phyloP scores from a whole-genome alignment of 2,113 vertebrate genomes.

The Epinephelus moara region DNA sequence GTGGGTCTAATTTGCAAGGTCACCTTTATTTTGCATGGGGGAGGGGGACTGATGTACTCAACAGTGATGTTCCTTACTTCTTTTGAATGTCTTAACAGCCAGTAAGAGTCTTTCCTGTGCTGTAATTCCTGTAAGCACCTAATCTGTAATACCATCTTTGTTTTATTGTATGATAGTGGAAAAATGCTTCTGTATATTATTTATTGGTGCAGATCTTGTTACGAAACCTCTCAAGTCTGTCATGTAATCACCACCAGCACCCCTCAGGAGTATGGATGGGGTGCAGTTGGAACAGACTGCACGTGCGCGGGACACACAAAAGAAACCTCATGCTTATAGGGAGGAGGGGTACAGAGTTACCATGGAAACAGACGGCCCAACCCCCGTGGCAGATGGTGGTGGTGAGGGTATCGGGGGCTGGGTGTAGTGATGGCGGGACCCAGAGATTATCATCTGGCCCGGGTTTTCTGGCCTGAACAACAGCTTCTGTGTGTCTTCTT shows the following conservation, averaged over 20 bases:
- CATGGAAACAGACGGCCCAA: constrained; percentile 79
- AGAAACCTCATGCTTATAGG: constrained; percentile 54
- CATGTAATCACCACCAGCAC: constrained; percentile 31
- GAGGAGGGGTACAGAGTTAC: constrained; percentile 73
- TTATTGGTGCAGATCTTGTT: not conserved
- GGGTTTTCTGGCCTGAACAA: constrained; percentile 39
- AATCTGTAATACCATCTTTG: not conserved
- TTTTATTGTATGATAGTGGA: not conserved
- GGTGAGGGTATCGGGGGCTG: constrained; percentile 72
- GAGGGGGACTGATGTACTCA: constrained; percentile 38
- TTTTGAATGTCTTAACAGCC: not conserved
- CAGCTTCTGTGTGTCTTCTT: constrained; percentile 25
- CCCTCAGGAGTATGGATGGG: constrained; percentile 16
- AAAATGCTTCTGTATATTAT: too few species aligned
- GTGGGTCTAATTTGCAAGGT: constrained; percentile 66
- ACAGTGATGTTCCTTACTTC: not conserved
- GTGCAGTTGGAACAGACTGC: constrained; percentile 62
- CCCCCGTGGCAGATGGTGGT: constrained; percentile 79
- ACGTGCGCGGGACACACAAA: constrained; percentile 73
- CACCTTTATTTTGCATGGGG: constrained; percentile 68
- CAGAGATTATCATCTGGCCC: constrained; percentile 68
- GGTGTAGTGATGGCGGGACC: constrained; percentile 61
- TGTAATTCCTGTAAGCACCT: not conserved
- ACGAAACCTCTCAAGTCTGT: constrained; percentile 15
- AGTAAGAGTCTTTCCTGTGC: not conserved